Conservation (phyloP, 2,113 vertebrate genomes). For the Eurystomus gularis region DNA sequence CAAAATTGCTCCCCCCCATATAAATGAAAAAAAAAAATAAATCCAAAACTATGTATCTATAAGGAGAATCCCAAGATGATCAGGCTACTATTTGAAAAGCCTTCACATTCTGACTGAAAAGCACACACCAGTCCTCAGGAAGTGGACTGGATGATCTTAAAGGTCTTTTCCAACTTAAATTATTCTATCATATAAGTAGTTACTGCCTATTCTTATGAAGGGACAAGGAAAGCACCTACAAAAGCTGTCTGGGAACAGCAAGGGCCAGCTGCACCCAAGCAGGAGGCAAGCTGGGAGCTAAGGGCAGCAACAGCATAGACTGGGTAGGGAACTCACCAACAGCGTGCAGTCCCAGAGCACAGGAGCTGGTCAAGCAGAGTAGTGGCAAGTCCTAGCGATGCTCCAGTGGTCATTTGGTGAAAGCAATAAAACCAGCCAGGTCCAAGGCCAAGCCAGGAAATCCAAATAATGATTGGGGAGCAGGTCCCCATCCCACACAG, state of each 20-base stretch:
- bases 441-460: not conserved
- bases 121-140: not conserved
- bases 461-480: not conserved
- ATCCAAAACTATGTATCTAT: not conserved
- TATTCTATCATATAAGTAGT: not conserved
- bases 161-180: no score
- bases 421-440: not conserved
- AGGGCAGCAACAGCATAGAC: not conserved
- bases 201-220: not conserved
- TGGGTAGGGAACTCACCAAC: not conserved
- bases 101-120: not conserved
- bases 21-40: not conserved
- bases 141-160: no score
- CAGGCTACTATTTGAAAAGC: not conserved
- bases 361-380: not conserved
- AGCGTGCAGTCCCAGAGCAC: no score
- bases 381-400: rapidly evolving
- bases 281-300: not conserved
- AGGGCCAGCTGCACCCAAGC: not conserved
- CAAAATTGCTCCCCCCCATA: not conserved
- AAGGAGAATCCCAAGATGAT: not conserved
- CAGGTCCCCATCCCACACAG: rapidly evolving
- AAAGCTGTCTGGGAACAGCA: not conserved
- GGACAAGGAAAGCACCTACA: not conserved
- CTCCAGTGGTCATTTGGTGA: rapidly evolving